These are phyloP conservation scores for Pseudomyrmex flavicornis DNA, from an alignment of 1,140 invertebrate genomes.

Conservation along the genomic window DNA sequence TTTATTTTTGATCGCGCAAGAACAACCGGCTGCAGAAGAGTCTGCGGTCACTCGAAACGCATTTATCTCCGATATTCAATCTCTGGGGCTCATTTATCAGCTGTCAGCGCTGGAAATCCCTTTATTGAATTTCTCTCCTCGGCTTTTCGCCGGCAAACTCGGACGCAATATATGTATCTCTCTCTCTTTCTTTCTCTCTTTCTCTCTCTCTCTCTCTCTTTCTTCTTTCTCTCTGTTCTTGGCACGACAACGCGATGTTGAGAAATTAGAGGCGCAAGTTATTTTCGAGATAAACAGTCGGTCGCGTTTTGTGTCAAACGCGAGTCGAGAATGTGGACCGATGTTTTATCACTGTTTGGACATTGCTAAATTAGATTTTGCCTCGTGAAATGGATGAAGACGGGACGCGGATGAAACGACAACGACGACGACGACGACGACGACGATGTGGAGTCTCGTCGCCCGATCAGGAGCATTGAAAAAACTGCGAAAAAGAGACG, in stretches of 20 bases:
- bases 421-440: neutral
- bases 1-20: slow-evolving; percentile 60
- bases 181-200: too few relatives aligned
- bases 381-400: neutral
- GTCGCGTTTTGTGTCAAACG: neutral
- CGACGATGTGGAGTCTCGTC: slow-evolving; percentile 35
- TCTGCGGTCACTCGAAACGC: slow-evolving; percentile 33
- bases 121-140: slow-evolving; percentile 56
- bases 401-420: too few relatives aligned
- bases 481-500: slow-evolving; percentile 20
- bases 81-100: slow-evolving; percentile 53
- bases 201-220: neutral
- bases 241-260: slow-evolving; percentile 6
- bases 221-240: neutral
- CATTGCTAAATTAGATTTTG: slow-evolving; percentile 45
- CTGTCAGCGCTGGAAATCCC: slow-evolving; percentile 52
- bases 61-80: slow-evolving; percentile 60
- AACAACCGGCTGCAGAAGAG: neutral
- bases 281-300: slow-evolving; percentile 30
- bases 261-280: slow-evolving; percentile 10
- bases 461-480: slow-evolving; percentile 6
- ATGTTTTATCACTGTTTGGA: slow-evolving; percentile 28
- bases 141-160: slow-evolving; percentile 21
- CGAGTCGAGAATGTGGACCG: neutral
- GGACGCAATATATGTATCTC: too few relatives aligned